Percentiles rank a stretch among this genome's conserved stretches.
Conservation (phyloP, 1,140 invertebrate species). For the Sipha flava region DNA sequence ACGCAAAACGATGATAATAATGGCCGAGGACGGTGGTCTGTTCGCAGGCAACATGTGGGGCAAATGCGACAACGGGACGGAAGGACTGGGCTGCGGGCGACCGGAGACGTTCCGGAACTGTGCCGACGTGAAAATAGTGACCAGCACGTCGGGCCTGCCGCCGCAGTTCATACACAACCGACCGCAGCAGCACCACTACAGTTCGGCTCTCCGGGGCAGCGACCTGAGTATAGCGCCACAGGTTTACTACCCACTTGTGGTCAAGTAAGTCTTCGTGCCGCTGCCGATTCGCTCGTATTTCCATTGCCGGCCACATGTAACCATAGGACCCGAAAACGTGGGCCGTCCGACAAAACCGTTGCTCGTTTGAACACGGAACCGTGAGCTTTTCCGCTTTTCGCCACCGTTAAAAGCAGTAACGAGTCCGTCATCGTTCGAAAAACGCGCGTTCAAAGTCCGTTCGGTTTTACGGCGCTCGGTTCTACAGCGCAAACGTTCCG, state of each 20-base stretch:
- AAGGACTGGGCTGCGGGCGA: conserved; percentile 71
- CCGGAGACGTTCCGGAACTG: conserved; percentile 84
- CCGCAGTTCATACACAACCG: conserved; percentile 54
- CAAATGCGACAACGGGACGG: conserved; percentile 69
- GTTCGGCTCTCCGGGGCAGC: conserved; percentile 42
- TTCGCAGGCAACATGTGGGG: conserved; percentile 75
- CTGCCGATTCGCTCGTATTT: not conserved
- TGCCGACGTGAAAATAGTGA: conserved; percentile 70
- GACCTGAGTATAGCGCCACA: conserved; percentile 43
- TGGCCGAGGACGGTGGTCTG: no score
- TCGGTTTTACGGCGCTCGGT: no score
- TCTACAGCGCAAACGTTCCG: no score
- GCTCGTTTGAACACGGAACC: no score
- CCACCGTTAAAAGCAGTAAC: no score
- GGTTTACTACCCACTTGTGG: conserved; percentile 59
- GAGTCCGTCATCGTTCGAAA: no score
- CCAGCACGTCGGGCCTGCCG: conserved; percentile 61
- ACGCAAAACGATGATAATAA: no score
- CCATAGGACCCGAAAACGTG: no score
- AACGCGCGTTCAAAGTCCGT: no score
- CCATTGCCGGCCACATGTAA: no score
- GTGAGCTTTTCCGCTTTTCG: no score
- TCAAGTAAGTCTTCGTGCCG: conserved; percentile 51
- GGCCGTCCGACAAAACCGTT: no score
- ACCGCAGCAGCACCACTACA: conserved; percentile 53